Base-by-base conservation (phyloP, 2,113 vertebrate genomes). In the Platichthys flesus region DNA sequence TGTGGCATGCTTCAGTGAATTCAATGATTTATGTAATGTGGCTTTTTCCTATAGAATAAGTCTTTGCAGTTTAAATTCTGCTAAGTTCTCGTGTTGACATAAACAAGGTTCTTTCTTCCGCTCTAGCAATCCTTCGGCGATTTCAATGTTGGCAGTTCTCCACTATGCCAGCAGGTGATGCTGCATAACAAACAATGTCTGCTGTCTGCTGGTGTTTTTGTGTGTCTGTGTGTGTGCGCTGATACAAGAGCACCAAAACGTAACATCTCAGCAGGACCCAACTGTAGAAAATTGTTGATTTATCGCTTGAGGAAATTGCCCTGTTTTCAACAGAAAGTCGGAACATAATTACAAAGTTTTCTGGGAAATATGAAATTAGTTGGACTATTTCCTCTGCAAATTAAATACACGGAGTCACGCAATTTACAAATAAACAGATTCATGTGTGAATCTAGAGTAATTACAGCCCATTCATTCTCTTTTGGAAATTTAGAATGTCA, bases 161-260 rank as follows among this genome's bases (percentile, higher is more conserved):
- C 89, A 88, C 83, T 86, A 72, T 85, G 68, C 92, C 92, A 92
- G 87, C 88, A 92, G 92, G 85, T 89, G 89, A 85, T 85, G 89
- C 88, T 92, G 65, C 89, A 64, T 74, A 85, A 87, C 90, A 86
- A 83, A 87, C 84, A 88, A 90, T 86, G 35, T 71, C 62, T 77
- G 47, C 52, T 56, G 23, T 59, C 59, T 35, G 9, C 23, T 5
- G 28, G 49, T 45, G 47, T 51, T 51, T 0, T 16, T 18, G 47
- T 51, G 47, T 51, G 47, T 51, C 5, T 51, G 47, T 51, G 47
- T 49, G 15, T 51, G 45, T 13, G 10, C 0, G n/a, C 21, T 8
- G 2, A n/a, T 24, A 51, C 9, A 20, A 21, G 24, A 37, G 47
- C 52, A 64, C 16, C 60, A 57, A 66, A 4, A 47, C 45, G 37